A percentile compares a stretch with the other conserved stretches of the same genome.
These are phyloP conservation scores for Tapera naevia DNA, from an alignment of 2,797 vertebrate genomes.

Conservation along the genomic window DNA sequence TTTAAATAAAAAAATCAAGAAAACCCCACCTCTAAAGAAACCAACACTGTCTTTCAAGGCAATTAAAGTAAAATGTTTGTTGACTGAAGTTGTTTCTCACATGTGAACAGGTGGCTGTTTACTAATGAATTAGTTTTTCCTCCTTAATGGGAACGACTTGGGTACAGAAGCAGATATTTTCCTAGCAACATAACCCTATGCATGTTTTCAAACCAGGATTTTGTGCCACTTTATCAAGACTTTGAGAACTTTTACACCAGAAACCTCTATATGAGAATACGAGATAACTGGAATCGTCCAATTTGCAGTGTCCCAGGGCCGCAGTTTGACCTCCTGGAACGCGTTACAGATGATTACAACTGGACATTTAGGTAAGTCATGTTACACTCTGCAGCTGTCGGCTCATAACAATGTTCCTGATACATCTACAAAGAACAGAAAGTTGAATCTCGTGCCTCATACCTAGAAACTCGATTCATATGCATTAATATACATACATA, in stretches of 20 bases:
- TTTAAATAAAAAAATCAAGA: neutral
- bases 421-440: neutral
- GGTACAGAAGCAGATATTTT: neutral
- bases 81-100: neutral
- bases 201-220: slow-evolving; percentile 81
- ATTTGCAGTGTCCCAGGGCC: slow-evolving; percentile 91
- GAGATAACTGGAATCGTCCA: slow-evolving; percentile 95
- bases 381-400: neutral
- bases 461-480: neutral
- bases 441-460: neutral
- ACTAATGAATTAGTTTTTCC: neutral
- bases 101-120: neutral
- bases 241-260: slow-evolving; percentile 96
- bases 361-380: slow-evolving; percentile 92
- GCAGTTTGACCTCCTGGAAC: slow-evolving; percentile 89
- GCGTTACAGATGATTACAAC: slow-evolving; percentile 93
- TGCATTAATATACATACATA: too few relatives aligned
- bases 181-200: slow-evolving; percentile 38
- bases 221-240: slow-evolving; percentile 95
- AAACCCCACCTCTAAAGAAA: neutral
- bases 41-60: neutral
- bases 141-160: neutral
- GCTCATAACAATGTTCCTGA: neutral
- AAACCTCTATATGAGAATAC: slow-evolving; percentile 93
- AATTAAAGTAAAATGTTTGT: neutral